Percentiles rank a stretch among this genome's conserved stretches.
phyloP scores from a whole-genome alignment of 2,888 invertebrate species.

The Timema cristinae region DNA sequence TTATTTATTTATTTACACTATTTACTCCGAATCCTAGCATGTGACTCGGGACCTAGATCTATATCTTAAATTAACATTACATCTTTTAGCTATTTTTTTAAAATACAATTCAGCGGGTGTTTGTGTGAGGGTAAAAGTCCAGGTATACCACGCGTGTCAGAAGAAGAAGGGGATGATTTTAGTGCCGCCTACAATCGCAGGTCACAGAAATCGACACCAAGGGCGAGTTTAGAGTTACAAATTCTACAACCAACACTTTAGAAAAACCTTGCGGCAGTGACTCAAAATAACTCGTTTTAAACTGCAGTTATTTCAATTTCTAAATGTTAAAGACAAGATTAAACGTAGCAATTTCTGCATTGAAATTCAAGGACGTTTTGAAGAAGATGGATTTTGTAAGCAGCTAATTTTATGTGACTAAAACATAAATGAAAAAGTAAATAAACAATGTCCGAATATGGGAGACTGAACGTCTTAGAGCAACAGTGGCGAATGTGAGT shows the following conservation, averaged over 20 bases:
- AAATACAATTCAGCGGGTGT: too few species aligned
- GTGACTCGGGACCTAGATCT: too few species aligned
- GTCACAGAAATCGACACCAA: slow-evolving; percentile 12
- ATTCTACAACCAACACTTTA: slow-evolving; percentile 8
- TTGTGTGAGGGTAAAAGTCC: too few species aligned
- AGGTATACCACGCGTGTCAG: neutral
- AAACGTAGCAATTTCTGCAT: neutral
- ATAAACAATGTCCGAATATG: neutral
- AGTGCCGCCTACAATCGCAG: neutral
- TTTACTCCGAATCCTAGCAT: too few species aligned
- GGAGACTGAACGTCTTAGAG: too few species aligned
- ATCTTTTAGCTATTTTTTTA: too few species aligned
- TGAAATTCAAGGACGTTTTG: neutral
- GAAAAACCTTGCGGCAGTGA: neutral
- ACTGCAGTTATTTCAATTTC: neutral
- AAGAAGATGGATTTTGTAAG: neutral
- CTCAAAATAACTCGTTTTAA: neutral
- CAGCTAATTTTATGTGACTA: neutral
- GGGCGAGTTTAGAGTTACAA: slow-evolving; percentile 11
- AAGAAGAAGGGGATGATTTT: neutral
- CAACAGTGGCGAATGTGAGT: slow-evolving; percentile 1
- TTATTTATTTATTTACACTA: too few species aligned
- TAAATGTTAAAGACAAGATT: neutral
- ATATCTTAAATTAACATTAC: too few species aligned
- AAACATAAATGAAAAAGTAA: slow-evolving; percentile 9